phyloP scores from a whole-genome alignment of 2,113 vertebrate species.

The Poicephalus gulielmi region DNA sequence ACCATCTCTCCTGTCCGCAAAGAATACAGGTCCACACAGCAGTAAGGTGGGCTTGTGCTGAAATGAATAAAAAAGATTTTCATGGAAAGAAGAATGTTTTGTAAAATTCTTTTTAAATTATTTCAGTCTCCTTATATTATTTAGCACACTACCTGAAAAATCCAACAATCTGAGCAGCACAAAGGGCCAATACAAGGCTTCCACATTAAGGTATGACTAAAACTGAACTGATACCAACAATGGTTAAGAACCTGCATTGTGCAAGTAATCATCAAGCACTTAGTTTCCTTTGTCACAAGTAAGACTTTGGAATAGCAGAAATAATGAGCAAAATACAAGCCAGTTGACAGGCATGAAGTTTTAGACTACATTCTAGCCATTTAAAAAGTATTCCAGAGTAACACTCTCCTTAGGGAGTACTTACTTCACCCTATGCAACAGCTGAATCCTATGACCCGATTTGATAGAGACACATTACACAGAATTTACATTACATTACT shows the following conservation, averaged over 20 bases:
- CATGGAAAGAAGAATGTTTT: not conserved
- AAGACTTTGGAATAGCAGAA: not conserved
- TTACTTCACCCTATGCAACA: not conserved
- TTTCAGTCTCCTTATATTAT: not conserved
- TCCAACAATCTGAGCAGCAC: not conserved
- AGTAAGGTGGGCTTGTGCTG: conserved; percentile 93
- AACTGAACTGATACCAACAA: not conserved
- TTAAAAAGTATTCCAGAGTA: not conserved
- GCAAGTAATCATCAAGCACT: not conserved
- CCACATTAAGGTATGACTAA: not conserved
- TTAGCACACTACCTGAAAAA: not conserved
- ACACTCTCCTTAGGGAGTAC: not conserved
- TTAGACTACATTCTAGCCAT: not conserved
- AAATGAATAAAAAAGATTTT: conserved; percentile 13
- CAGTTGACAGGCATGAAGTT: not conserved
- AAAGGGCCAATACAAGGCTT: not conserved
- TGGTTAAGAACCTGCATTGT: not conserved
- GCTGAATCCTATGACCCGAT: not conserved
- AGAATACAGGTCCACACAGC: conserved; percentile 94
- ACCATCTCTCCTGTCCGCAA: conserved; percentile 95
- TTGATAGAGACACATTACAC: not conserved
- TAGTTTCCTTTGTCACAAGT: not conserved
- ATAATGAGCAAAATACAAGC: not conserved
- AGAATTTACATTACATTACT: not conserved
- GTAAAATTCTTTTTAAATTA: not conserved